Evolutionary conservation across 2,888 invertebrate species (phyloP), one percentile per base, ranked within the genome.

Genomic region (Lepidocyrtoides sp.): DNA sequence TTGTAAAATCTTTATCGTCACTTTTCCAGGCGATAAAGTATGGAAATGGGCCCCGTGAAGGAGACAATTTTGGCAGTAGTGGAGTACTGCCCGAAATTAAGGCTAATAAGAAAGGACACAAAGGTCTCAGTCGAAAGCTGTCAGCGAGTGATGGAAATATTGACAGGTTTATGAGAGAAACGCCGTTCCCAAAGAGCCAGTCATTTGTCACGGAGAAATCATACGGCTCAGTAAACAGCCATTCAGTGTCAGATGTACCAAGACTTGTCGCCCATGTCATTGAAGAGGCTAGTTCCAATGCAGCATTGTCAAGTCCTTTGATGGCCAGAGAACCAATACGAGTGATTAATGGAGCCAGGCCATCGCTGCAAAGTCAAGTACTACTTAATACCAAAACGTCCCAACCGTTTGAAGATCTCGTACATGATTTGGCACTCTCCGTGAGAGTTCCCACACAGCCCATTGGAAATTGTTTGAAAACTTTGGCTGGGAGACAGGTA

Each of bases 401-500:
- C 41, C 98, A 99, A 95, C 98, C 98, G 0, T 99, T 98, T 95
- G 99, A 99, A 95, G 98, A 99, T 95, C 98, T 99, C 44, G 96
- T 99, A 89, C 97, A 97, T 95, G 99, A 99, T 95, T 96, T 99
- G 95, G 98, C 98, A 69, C 98, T 98, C 96, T 98, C 98, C 72
- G 94, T 94, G 14, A 93, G 92, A 81, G 84, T 94, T 36, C 96
- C 99, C 93, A 98, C 98, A 96, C 98, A 97, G 95, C 98, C 97
- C 95, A 97, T 98, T 91, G 98, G 98, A 93, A 98, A 98, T 95
- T 96, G 97, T 95, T 98, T 98, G 97, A 98, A 98, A 95, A 98
- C 99, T 41, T 97, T 98, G 72, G 97, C 97, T 48, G 98, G 98
- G 48, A 98, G 98, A 96, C 98, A 98, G 97, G 99, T 98, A 96